These are phyloP conservation scores for Moxostoma hubbsi DNA, from an alignment of 2,797 vertebrate species.

Conservation along the genomic window DNA sequence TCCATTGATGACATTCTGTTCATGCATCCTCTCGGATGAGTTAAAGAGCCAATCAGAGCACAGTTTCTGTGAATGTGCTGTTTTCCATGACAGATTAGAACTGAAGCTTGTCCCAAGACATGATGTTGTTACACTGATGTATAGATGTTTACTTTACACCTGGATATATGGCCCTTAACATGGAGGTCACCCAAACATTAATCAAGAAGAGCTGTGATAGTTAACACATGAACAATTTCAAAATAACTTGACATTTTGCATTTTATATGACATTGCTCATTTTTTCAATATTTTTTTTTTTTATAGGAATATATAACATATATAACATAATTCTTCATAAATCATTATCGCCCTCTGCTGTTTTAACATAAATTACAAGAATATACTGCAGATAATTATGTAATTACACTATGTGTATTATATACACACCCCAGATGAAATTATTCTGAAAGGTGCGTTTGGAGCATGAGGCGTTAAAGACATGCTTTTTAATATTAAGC, in stretches of 20 bases:
- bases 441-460: too few relatives aligned
- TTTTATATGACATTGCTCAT: not conserved
- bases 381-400: not conserved
- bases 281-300: not conserved
- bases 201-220: not conserved
- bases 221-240: not conserved
- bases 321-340: not conserved
- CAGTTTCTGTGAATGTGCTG: not conserved
- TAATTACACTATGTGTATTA: not conserved
- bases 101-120: slow-evolving; percentile 5
- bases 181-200: not conserved
- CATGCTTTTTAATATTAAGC: too few relatives aligned
- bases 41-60: slow-evolving; percentile 1
- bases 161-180: not conserved
- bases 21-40: not conserved
- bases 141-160: not conserved
- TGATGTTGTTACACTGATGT: not conserved
- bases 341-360: slow-evolving; percentile 25
- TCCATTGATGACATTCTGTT: too few relatives aligned
- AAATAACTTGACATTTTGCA: not conserved
- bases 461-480: too few relatives aligned
- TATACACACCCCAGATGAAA: too few relatives aligned
- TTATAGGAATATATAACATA: too few relatives aligned
- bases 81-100: not conserved
- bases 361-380: slow-evolving; percentile 8